Evolutionary conservation across 2,113 vertebrate species (phyloP).

Genomic region (Corvus cornix): DNA sequence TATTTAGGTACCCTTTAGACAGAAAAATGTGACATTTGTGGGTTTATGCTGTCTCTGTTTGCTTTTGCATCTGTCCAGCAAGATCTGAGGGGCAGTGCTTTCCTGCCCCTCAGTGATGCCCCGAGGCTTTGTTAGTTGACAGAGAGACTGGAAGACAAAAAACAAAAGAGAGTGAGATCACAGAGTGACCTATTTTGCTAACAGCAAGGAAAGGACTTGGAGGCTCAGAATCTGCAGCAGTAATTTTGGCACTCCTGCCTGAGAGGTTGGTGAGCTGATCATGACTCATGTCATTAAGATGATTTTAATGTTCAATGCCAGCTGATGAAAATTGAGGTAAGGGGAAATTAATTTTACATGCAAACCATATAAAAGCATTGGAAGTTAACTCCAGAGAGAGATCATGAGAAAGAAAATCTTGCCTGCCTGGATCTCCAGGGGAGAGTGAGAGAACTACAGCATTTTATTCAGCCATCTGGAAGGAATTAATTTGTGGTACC

Average conservation of each 20-base stretch:
- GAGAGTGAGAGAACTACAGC: background rate
- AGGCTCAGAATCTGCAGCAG: background rate
- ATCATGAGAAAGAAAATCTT: background rate
- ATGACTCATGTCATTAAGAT: slow-evolving; percentile 27
- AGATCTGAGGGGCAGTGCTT: background rate
- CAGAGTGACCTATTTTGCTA: slow-evolving; percentile 16
- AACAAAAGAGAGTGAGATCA: background rate
- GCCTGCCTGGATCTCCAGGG: slow-evolving; percentile 9
- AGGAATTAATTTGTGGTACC: slow-evolving; percentile 43
- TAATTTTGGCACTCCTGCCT: slow-evolving; percentile 37
- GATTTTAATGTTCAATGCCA: slow-evolving; percentile 28
- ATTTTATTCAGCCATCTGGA: slow-evolving; percentile 54
- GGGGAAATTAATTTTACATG: slow-evolving; percentile 53
- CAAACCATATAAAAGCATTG: background rate
- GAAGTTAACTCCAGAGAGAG: slow-evolving; percentile 35
- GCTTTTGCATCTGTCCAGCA: background rate
- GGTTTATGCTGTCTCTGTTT: background rate
- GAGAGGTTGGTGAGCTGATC: slow-evolving; percentile 2
- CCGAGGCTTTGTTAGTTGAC: background rate
- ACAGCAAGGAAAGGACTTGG: background rate
- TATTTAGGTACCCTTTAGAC: background rate
- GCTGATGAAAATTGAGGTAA: slow-evolving; percentile 44
- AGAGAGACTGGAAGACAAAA: background rate
- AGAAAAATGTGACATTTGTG: slow-evolving; percentile 17
- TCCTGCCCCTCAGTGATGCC: background rate